These are phyloP conservation scores for Thera britannica DNA, from an alignment of 2,888 invertebrate genomes.

Conservation along the genomic window DNA sequence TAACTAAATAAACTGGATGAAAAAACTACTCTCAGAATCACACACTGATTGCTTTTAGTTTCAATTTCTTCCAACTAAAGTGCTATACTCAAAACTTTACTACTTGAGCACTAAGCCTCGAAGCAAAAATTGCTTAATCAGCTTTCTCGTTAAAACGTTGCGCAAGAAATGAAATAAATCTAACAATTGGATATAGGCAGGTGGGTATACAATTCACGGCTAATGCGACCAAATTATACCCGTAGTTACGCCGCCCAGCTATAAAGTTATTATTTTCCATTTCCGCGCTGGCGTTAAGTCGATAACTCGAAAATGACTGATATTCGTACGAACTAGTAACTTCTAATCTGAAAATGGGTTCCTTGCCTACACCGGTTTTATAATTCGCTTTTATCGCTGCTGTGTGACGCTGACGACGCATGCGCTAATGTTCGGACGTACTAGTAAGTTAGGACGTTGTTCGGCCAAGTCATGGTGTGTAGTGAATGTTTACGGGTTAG, in stretches of 20 bases:
- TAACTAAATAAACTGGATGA: too few species aligned
- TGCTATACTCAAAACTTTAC: too few species aligned
- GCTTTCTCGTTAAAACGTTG: conserved; percentile 25
- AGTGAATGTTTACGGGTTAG: too few species aligned
- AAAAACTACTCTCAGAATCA: too few species aligned
- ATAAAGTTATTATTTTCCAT: conserved; percentile 84
- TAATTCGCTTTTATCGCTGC: neutral
- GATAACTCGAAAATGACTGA: conserved; percentile 84
- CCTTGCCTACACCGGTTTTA: neutral
- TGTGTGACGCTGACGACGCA: neutral
- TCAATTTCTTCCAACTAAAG: too few species aligned
- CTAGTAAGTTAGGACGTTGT: neutral
- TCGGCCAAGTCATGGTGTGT: neutral
- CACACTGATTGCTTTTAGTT: too few species aligned
- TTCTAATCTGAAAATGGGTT: conserved; percentile 70
- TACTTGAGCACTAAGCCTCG: too few species aligned
- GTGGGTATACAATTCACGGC: conserved; percentile 61
- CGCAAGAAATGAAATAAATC: conserved; percentile 46
- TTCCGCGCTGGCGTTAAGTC: conserved; percentile 78
- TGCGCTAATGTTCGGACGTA: neutral
- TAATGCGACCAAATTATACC: conserved; percentile 79
- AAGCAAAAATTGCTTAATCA: conserved; percentile 5
- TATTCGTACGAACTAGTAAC: conserved; percentile 68
- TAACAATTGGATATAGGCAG: conserved; percentile 52
- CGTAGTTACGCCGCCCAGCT: conserved; percentile 67